phyloP scores from a whole-genome alignment of 2,113 vertebrate species.

The Lethenteron reissneri region DNA sequence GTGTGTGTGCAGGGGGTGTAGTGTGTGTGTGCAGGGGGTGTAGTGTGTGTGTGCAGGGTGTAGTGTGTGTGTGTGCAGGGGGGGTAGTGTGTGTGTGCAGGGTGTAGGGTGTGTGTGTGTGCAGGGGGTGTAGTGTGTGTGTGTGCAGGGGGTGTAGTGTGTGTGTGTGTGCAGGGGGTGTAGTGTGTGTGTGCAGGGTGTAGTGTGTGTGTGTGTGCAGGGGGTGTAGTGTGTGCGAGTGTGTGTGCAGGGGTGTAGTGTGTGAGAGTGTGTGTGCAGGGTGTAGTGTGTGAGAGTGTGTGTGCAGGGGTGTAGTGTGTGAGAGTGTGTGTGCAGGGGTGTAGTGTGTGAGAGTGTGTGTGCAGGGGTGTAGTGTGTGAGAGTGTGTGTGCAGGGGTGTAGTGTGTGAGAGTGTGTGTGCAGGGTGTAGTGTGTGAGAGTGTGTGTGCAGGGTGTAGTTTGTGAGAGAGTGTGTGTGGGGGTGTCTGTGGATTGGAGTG shows the following conservation, averaged over 20 bases:
- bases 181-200: neutral
- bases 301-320: neutral
- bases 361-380: neutral
- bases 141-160: neutral
- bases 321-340: neutral
- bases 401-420: no score
- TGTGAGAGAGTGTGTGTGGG: slow-evolving; percentile 1
- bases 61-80: neutral
- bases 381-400: no score
- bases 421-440: no score
- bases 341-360: neutral
- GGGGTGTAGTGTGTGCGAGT: neutral
- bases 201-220: neutral
- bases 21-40: neutral
- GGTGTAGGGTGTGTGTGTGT: no score
- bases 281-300: neutral
- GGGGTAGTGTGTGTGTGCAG: neutral
- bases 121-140: neutral
- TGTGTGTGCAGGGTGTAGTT: no score
- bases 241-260: neutral
- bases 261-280: neutral
- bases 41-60: neutral
- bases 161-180: neutral
- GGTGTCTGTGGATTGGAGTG: neutral
- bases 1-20: neutral